These are phyloP conservation scores for Drosophila kanapiae DNA, from an alignment of 1,140 invertebrate species.

Conservation along the genomic window DNA sequence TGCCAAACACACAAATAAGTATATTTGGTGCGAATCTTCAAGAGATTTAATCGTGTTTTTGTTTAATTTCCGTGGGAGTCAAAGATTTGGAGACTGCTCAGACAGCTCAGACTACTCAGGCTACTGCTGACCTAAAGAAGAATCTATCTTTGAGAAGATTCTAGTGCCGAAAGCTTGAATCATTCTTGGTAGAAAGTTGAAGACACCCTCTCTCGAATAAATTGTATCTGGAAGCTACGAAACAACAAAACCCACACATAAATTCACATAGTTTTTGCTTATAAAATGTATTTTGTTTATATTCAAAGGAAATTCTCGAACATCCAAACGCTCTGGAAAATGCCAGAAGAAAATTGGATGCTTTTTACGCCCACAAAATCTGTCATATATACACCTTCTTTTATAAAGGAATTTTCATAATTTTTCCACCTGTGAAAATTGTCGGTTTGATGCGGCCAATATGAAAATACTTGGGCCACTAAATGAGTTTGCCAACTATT, in stretches of 20 bases:
- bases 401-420: slow-evolving; percentile 27
- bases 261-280: slow-evolving; percentile 5
- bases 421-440: slow-evolving; percentile 66
- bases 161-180: neutral
- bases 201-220: neutral
- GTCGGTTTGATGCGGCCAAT: slow-evolving; percentile 50
- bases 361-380: slow-evolving; percentile 14
- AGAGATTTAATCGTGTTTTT: slow-evolving; percentile 3
- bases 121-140: slow-evolving; percentile 57
- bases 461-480: slow-evolving; percentile 62
- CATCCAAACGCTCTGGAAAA: slow-evolving; percentile 27
- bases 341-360: slow-evolving; percentile 47
- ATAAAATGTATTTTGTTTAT: slow-evolving; percentile 21
- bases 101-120: slow-evolving; percentile 8
- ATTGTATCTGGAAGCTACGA: slow-evolving; percentile 4
- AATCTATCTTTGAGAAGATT: slow-evolving; percentile 18
- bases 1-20: slow-evolving; percentile 19
- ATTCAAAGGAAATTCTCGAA: too few species aligned
- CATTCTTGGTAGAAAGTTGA: neutral
- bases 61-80: slow-evolving; percentile 45
- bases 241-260: slow-evolving; percentile 1
- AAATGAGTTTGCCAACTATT: slow-evolving; percentile 74
- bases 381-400: neutral
- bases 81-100: slow-evolving; percentile 21
- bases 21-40: slow-evolving; percentile 26